Base-by-base conservation (phyloP, 2,888 invertebrate species). In the Phengaris alcon region DNA sequence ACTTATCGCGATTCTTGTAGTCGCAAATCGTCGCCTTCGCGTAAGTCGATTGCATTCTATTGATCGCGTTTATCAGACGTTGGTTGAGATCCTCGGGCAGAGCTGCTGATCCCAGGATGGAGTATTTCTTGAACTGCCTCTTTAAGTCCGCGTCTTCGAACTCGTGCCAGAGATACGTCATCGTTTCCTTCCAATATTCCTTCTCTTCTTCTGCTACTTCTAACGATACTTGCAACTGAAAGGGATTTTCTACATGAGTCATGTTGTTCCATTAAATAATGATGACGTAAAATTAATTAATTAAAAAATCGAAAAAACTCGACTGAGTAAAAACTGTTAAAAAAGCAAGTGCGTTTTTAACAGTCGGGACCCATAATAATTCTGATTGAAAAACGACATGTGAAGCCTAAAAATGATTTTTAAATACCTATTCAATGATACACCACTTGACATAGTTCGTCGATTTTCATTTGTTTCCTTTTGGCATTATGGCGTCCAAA, bases 11-110 rank as follows among this genome's bases (percentile, higher is more conserved):
- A 79, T 96, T 89, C 8, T 94, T 94, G 81, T 93, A 97, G 78
- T 95, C 95, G 82, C 97, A 97, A 13, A 97, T 95, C 77, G 96
- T 97, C 0, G 97, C 96, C 74, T 94, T 97, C 0, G 97, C 95
- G 84, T 97, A 97, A 15, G 95, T 96, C 0, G 95, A 93, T 83
- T 96, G 94, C 97, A 97, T 97, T 15, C 95, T 94, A 64, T 94
- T 95, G 10, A 95, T 87, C 0, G 95, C 94, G 79, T 94, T 94
- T 73, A 95, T 94, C 10, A 95, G 89, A 70, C 95, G 93, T 73
- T 94, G 94, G 79, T 94, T 95, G 79, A 95, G 90, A 72, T 95
- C 95, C 79, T 96, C 96, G 0, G 97, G 94, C n/a, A 98, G 89
- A 0, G 96, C 97, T 0, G 96, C 94, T 1, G 95, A 94, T 0